These are phyloP conservation scores for Tylochromis polylepis DNA, from an alignment of 2,113 vertebrate genomes.

Conservation along the genomic window DNA sequence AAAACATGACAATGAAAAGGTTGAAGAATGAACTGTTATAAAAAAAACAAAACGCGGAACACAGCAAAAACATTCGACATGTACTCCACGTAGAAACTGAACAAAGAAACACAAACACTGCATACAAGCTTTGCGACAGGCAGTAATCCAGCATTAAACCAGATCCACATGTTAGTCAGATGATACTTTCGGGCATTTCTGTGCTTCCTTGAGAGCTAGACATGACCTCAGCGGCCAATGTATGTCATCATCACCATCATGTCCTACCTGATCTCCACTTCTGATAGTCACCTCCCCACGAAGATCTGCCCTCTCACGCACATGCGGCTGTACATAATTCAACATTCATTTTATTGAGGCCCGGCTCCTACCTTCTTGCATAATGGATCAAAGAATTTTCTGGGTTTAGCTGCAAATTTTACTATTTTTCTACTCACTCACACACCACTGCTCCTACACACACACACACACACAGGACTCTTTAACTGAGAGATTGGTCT, in stretches of 20 bases:
- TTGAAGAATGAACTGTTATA: background rate
- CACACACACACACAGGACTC: background rate
- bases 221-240: conserved; percentile 53
- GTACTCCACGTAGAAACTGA: background rate
- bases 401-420: conserved; percentile 22
- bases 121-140: conserved; percentile 3
- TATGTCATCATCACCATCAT: conserved; percentile 30
- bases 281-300: conserved; percentile 31
- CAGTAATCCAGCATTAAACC: conserved; percentile 50
- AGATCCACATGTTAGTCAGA: conserved; percentile 63
- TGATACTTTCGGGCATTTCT: conserved; percentile 34
- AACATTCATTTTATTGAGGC: conserved; percentile 39
- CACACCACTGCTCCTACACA: background rate
- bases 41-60: background rate
- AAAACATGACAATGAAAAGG: background rate
- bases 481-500: conserved; percentile 65
- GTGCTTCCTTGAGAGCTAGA: conserved; percentile 52
- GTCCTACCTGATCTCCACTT: conserved; percentile 51
- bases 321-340: conserved; percentile 50
- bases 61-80: background rate
- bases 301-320: conserved; percentile 31
- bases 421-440: conserved; percentile 29
- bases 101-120: conserved; percentile 31
- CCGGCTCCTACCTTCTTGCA: conserved; percentile 41
- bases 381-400: conserved; percentile 53